Evolutionary conservation across 2,888 invertebrate genomes (phyloP).

Genomic region (Eubasilissa splendida): DNA sequence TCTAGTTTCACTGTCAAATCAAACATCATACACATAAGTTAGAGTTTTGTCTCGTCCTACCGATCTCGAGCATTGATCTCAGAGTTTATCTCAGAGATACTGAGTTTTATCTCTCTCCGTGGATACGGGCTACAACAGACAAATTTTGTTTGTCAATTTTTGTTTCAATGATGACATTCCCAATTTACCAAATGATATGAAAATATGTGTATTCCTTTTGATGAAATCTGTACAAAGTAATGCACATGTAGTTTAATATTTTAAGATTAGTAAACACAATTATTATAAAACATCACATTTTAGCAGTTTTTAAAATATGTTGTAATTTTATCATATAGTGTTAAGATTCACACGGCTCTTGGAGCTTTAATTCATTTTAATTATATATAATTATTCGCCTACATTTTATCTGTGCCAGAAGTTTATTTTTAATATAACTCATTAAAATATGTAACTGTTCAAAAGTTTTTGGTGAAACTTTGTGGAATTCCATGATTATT

Average conservation of each 20-base stretch:
- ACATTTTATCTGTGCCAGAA: constrained; percentile 5
- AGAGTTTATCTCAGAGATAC: background rate
- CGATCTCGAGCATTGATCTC: no score
- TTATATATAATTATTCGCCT: background rate
- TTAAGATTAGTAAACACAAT: no score
- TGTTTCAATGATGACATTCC: background rate
- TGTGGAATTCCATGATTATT: no score
- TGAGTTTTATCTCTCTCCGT: background rate
- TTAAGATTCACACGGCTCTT: background rate
- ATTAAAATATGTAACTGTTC: background rate
- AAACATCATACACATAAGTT: no score
- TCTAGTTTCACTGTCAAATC: no score
- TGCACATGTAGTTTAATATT: no score
- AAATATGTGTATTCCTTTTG: background rate
- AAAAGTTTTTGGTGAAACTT: no score
- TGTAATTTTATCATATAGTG: background rate
- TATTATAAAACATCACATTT: no score
- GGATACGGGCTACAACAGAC: background rate
- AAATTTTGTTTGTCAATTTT: background rate
- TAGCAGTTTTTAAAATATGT: no score
- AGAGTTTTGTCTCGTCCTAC: no score
- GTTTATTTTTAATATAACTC: background rate
- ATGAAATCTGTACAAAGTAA: no score
- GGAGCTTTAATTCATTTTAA: background rate
- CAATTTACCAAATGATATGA: background rate